phyloP scores from a whole-genome alignment of 2,888 invertebrate genomes.

The Hipparchia sbordonii region DNA sequence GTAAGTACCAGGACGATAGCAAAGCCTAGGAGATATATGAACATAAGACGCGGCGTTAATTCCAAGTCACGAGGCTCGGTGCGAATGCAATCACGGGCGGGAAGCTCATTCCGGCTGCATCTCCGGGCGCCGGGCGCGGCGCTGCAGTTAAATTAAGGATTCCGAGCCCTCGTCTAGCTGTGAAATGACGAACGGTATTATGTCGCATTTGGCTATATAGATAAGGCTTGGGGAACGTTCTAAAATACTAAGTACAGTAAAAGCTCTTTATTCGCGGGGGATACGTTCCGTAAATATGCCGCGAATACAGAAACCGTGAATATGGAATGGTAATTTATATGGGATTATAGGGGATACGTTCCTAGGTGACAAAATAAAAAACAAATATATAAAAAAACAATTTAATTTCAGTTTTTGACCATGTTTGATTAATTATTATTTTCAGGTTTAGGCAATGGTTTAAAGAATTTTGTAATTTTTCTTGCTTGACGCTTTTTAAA shows the following conservation, averaged over 20 bases:
- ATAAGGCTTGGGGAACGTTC: neutral
- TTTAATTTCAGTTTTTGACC: no score
- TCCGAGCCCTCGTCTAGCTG: slow-evolving; percentile 48
- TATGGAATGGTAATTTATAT: no score
- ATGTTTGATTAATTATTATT: no score
- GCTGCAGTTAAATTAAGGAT: slow-evolving; percentile 74
- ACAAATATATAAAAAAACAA: no score
- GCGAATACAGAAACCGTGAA: no score
- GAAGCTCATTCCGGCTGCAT: slow-evolving; percentile 76
- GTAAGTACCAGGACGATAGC: slow-evolving; percentile 12
- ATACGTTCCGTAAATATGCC: no score
- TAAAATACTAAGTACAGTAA: neutral
- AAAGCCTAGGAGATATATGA: slow-evolving; percentile 14
- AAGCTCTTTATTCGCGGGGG: no score
- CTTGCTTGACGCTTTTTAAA: no score
- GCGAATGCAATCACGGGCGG: slow-evolving; percentile 77
- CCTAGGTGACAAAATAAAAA: no score
- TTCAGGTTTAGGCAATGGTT: no score
- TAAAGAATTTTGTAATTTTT: no score
- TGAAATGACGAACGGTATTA: slow-evolving; percentile 19
- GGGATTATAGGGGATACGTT: no score
- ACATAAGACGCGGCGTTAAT: slow-evolving; percentile 55
- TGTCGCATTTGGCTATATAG: neutral
- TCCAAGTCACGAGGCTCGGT: slow-evolving; percentile 62
- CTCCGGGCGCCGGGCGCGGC: slow-evolving; percentile 66